phyloP scores from a whole-genome alignment of 2,797 vertebrate species.

The Epinephelus coioides region DNA sequence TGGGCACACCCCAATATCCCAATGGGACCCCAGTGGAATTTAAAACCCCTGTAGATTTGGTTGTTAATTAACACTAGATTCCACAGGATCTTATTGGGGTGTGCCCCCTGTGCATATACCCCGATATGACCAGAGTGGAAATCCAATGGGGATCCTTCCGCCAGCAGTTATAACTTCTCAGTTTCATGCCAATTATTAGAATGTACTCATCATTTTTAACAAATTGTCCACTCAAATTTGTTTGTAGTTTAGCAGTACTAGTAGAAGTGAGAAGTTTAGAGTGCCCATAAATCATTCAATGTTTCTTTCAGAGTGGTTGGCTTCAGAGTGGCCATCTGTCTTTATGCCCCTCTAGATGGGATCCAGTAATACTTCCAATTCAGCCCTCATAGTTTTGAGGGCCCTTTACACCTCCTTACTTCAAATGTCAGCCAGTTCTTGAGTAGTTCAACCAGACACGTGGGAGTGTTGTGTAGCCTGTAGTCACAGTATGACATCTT shows the following conservation, averaged over 20 bases:
- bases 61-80: neutral
- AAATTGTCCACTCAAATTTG: neutral
- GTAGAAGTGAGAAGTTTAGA: neutral
- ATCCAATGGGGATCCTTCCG: neutral
- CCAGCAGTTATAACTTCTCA: neutral
- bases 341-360: conserved; percentile 18
- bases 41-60: neutral
- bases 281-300: conserved; percentile 20
- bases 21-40: neutral
- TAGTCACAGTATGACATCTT: conserved; percentile 56
- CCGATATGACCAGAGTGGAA: too few species aligned
- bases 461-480: conserved; percentile 44
- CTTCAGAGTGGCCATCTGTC: conserved; percentile 33
- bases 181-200: conserved; percentile 5
- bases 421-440: conserved; percentile 70
- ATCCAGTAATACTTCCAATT: conserved; percentile 48
- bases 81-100: neutral
- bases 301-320: conserved; percentile 17
- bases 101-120: neutral
- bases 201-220: neutral
- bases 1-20: neutral
- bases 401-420: conserved; percentile 46
- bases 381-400: conserved; percentile 47
- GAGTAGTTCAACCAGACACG: conserved; percentile 51
- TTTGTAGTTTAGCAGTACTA: conserved; percentile 10